phyloP scores from a whole-genome alignment of 2,113 vertebrate species.

The Epinephelus moara region DNA sequence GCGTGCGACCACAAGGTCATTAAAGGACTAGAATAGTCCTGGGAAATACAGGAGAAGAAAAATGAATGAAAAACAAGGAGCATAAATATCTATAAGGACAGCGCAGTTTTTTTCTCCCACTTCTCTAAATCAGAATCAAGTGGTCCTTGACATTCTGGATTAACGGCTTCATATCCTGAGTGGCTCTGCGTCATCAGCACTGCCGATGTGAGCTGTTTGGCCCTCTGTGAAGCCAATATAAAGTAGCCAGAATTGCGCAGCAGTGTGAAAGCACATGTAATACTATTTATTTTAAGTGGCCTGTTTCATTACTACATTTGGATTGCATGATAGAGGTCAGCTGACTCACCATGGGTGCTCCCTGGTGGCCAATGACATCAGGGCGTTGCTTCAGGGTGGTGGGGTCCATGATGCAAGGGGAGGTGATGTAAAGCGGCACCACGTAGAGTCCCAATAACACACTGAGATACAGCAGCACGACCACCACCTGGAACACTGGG shows the following conservation, averaged over 20 bases:
- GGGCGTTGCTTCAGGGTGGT: slow-evolving; percentile 88
- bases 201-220: too few species aligned
- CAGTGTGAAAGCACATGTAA: not conserved
- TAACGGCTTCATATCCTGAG: not conserved
- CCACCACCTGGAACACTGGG: slow-evolving; percentile 90
- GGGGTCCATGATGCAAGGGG: slow-evolving; percentile 97
- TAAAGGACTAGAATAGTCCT: slow-evolving; percentile 58
- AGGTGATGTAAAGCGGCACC: slow-evolving; percentile 91
- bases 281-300: not conserved
- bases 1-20: slow-evolving; percentile 82
- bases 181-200: not conserved
- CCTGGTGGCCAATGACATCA: slow-evolving; percentile 91
- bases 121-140: not conserved
- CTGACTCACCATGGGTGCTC: slow-evolving; percentile 91
- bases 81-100: not conserved
- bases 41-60: slow-evolving; percentile 22
- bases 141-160: not conserved
- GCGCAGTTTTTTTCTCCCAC: not conserved
- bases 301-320: not conserved
- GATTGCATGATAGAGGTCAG: slow-evolving; percentile 1
- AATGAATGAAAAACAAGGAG: not conserved
- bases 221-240: not conserved
- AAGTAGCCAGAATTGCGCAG: not conserved
- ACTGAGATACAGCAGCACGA: slow-evolving; percentile 89
- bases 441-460: slow-evolving; percentile 91